Evolutionary conservation across 2,888 invertebrate genomes (phyloP), one percentile per base, ranked within the genome.

Genomic region (Corbicula japonica): DNA sequence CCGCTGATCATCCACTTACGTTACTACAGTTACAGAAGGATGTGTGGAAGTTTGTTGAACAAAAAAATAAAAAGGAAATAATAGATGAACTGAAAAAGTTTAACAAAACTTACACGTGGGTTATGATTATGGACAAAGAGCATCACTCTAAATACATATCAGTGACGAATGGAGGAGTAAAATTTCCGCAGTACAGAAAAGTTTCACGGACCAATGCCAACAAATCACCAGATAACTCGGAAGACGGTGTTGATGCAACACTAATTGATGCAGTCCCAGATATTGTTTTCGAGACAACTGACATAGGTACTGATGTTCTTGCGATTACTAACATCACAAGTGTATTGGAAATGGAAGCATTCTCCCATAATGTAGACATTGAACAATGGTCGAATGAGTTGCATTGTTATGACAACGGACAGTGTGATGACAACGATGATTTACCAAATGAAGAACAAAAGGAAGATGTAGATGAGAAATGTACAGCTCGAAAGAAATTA

Each of bases 21-120:
- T 18, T 48, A n/a, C 66, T 69, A 15, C 78, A 79, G 34, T 65
- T 74, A 1, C 78, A 79, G 34, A 74, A 74, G 41, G 74, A 74
- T 65, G 66, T 79, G 1, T 79, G 74, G 74, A 50, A 68, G 12
- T 26, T 48, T n/a, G 58, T 56, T n/a, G 58, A 52, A 26, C 12
- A 52, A 15, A 76, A 56, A 56, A 23, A 35, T 26, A 77, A 77
- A 52, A 38, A 41, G 5, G 63, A 66, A 1, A 77, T 77, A 23
- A 28, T 77, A 4, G 23, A 4, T 18, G 26, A 23, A 18, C 23
- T 77, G n/a, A 54, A 54, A 23, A 21, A 50, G 10, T 15, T 72
- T 23, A 77, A 72, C 48, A 71, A 52, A 72, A 15, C 18, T 32
- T 38, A 46, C 26, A 46, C 28, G n/a, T 46, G 62, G 61, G 18